Conservation (phyloP, 92 coral and sea anemone genomes). For the Desmophyllum pertusum region DNA sequence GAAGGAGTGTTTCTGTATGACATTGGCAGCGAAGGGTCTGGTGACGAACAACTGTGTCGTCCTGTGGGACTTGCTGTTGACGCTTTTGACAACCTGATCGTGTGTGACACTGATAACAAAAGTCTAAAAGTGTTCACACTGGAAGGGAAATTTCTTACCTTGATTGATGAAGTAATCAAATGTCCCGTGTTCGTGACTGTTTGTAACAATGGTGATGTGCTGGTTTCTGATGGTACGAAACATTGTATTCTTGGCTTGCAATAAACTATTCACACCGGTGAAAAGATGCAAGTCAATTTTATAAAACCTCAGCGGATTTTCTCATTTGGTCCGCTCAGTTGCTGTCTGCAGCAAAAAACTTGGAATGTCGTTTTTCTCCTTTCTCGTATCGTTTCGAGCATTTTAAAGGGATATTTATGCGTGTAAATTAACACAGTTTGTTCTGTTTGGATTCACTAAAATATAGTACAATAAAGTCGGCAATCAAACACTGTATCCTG, state of each 20-base stretch:
- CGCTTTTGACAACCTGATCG: slow-evolving; percentile 48
- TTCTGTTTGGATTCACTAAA: no score
- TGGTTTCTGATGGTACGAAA: neutral
- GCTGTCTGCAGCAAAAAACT: no score
- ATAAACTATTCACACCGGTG: no score
- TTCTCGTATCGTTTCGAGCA: no score
- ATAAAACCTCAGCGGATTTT: no score
- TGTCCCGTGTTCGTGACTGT: neutral
- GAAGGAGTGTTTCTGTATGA: slow-evolving; percentile 47
- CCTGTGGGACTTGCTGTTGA: slow-evolving; percentile 67
- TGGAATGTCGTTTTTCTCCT: no score
- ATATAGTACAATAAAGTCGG: no score
- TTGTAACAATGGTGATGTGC: neutral
- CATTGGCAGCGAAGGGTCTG: slow-evolving; percentile 42
- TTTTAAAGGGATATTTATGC: no score
- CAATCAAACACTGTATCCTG: no score
- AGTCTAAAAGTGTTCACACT: slow-evolving; percentile 10
- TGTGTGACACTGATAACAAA: slow-evolving; percentile 34
- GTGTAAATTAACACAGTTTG: no score
- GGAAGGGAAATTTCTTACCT: slow-evolving; percentile 7
- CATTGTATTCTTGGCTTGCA: neutral
- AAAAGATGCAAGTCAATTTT: no score
- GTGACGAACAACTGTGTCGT: slow-evolving; percentile 23
- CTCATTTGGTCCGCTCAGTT: no score
- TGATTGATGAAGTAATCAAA: neutral